A percentile compares a stretch with the other conserved stretches of the same genome.
Evolutionary conservation across 2,113 vertebrate genomes (phyloP).

Genomic region (Anarhynchus alexandrinus): DNA sequence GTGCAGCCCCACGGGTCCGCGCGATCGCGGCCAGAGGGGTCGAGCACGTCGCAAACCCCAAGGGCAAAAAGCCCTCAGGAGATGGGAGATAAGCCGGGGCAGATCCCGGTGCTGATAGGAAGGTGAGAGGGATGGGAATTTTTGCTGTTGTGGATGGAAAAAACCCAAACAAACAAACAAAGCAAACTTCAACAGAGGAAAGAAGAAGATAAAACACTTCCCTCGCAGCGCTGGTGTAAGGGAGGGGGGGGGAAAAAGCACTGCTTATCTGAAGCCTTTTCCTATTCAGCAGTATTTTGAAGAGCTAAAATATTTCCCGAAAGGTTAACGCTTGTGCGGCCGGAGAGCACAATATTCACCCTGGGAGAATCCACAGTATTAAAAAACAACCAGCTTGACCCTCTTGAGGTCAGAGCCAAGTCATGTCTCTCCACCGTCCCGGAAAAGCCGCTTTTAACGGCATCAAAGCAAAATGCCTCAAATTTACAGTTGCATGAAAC

Average conservation of each 20-base stretch:
- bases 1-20: fast-evolving
- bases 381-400: neutral
- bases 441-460: constrained; percentile 21
- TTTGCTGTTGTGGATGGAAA: constrained; percentile 7
- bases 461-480: constrained; percentile 63
- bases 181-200: neutral
- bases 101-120: neutral
- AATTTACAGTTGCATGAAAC: constrained; percentile 55
- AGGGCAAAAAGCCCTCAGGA: constrained; percentile 3
- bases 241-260: neutral
- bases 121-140: neutral
- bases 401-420: neutral
- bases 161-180: neutral
- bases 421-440: neutral
- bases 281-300: neutral
- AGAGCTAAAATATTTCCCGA: neutral
- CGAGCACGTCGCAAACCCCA: neutral
- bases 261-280: constrained; percentile 12
- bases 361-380: neutral
- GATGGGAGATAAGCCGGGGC: neutral
- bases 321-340: neutral
- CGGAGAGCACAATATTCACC: neutral
- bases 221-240: neutral
- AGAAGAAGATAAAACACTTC: constrained; percentile 16
- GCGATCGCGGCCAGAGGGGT: neutral